A percentile compares a stretch with the other conserved stretches of the same genome.
These are phyloP conservation scores for Panagrolaimus sp. DNA, from an alignment of 1,140 invertebrate genomes.

Conservation along the genomic window DNA sequence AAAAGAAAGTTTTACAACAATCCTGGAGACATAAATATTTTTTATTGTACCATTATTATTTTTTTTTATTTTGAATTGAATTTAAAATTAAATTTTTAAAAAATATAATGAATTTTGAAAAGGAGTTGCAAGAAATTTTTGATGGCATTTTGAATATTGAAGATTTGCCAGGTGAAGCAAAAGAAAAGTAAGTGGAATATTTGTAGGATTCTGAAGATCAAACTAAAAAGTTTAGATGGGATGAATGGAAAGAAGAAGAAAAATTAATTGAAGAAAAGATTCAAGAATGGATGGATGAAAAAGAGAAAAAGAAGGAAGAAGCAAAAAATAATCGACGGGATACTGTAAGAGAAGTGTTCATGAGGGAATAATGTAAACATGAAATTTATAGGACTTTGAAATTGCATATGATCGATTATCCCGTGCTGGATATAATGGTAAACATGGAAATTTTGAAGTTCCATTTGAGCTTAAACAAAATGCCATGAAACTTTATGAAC, in stretches of 20 bases:
- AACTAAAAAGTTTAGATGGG: too few species aligned
- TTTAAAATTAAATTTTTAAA: too few species aligned
- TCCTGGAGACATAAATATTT: too few species aligned
- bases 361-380: too few species aligned
- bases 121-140: too few species aligned
- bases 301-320: background rate
- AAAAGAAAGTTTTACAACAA: too few species aligned
- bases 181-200: too few species aligned
- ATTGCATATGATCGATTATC: constrained; percentile 2
- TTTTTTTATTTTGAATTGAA: too few species aligned
- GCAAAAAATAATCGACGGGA: background rate
- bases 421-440: background rate
- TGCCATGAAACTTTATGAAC: background rate
- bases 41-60: too few species aligned
- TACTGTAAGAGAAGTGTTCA: background rate
- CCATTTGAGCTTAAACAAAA: background rate
- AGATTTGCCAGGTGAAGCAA: background rate
- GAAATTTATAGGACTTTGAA: background rate
- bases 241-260: constrained; percentile 15
- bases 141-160: background rate
- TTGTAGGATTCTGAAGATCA: background rate
- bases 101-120: background rate
- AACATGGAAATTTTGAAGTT: background rate
- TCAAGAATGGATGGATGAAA: background rate
- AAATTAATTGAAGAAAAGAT: background rate